Evolutionary conservation across 2,113 vertebrate species (phyloP).

Genomic region (Cololabis saira): DNA sequence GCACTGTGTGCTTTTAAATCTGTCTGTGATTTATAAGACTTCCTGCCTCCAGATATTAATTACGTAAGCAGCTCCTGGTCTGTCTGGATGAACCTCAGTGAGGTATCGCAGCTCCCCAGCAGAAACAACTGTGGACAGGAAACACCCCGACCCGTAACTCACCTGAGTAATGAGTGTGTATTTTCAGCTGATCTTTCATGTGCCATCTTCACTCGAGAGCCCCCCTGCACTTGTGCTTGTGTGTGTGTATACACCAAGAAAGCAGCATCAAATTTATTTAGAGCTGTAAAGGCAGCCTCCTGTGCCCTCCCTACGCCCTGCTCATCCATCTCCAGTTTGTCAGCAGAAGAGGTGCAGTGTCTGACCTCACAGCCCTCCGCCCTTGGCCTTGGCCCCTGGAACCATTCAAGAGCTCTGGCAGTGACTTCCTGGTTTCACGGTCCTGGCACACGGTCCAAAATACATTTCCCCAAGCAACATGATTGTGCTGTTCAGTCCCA

Average conservation of each 20-base stretch:
- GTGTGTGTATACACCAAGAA: not conserved
- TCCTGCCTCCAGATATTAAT: constrained; percentile 40
- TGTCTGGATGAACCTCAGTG: constrained; percentile 35
- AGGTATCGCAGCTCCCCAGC: constrained; percentile 46
- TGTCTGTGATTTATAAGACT: constrained; percentile 6
- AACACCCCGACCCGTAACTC: constrained; percentile 66
- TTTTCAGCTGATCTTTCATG: constrained; percentile 54
- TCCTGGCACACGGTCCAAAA: constrained; percentile 62
- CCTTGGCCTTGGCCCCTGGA: constrained; percentile 43
- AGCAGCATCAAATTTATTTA: constrained; percentile 57
- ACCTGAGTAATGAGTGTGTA: constrained; percentile 45
- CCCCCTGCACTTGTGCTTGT: constrained; percentile 9
- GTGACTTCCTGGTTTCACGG: constrained; percentile 52
- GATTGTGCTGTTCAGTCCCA: constrained; percentile 53
- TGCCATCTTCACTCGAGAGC: constrained; percentile 61
- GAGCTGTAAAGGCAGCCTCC: constrained; percentile 22
- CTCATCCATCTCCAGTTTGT: constrained; percentile 31
- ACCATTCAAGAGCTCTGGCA: constrained; percentile 41
- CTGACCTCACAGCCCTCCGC: constrained; percentile 59
- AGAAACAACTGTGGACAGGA: constrained; percentile 45
- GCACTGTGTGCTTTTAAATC: too few species aligned
- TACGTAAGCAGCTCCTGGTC: constrained; percentile 15
- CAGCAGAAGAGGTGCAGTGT: constrained; percentile 54
- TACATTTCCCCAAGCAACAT: constrained; percentile 58
- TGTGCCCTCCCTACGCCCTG: constrained; percentile 29